A percentile compares a stretch with the other conserved stretches of the same genome.
Evolutionary conservation across 2,113 vertebrate genomes (phyloP).

Genomic region (Silurus glanis): DNA sequence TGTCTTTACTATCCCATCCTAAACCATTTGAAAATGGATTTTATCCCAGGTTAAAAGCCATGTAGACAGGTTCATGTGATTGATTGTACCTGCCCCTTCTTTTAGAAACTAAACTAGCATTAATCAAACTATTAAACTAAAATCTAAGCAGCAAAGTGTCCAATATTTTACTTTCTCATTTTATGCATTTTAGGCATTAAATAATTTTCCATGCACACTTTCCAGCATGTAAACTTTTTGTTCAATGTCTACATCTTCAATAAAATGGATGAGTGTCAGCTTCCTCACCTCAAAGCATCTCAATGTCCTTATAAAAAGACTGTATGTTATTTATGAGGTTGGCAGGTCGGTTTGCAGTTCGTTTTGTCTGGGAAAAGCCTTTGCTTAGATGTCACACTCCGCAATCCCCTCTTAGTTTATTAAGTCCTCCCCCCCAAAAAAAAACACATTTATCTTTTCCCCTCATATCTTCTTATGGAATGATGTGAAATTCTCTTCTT

Average conservation of each 20-base stretch:
- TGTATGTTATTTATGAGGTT: slow-evolving; percentile 2
- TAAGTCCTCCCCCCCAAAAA: neutral
- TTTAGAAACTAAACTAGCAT: neutral
- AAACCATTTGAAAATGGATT: neutral
- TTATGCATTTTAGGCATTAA: too few species aligned
- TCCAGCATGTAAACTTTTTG: neutral
- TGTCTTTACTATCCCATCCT: neutral
- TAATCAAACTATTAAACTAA: neutral
- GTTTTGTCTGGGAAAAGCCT: neutral
- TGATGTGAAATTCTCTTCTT: slow-evolving; percentile 64
- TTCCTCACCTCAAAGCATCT: neutral
- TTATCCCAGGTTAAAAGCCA: neutral
- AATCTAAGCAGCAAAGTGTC: neutral
- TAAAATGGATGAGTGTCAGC: neutral
- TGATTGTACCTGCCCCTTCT: neutral
- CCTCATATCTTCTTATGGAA: slow-evolving; percentile 31
- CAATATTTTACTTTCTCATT: too few species aligned
- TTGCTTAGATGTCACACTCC: neutral
- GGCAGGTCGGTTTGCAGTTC: neutral
- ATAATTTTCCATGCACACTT: neutral
- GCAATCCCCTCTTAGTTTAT: slow-evolving; percentile 33
- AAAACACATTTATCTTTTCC: neutral
- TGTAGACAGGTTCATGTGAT: neutral
- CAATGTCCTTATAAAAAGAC: too few species aligned
- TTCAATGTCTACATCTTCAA: neutral